Evolutionary conservation across 2,797 vertebrate species (phyloP).

Genomic region (Ctenopoma kingsleyae): DNA sequence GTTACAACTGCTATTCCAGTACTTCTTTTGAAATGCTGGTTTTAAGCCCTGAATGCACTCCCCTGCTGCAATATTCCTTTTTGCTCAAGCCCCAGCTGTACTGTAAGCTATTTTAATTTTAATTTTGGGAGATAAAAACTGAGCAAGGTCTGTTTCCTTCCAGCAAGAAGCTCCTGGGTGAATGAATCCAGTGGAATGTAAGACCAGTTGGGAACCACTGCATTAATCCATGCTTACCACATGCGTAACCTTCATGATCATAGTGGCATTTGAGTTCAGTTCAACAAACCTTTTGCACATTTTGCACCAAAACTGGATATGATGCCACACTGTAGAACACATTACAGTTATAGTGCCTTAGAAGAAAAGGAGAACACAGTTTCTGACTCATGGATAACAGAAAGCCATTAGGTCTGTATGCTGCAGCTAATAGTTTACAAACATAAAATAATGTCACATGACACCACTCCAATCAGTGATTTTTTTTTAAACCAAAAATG

Average conservation of each 20-base stretch:
- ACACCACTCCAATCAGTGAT: neutral
- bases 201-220: conserved; percentile 29
- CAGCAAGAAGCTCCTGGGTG: neutral
- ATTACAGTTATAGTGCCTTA: neutral
- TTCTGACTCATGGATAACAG: neutral
- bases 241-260: neutral
- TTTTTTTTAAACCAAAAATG: neutral
- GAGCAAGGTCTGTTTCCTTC: neutral
- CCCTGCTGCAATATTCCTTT: too few species aligned
- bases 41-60: too few species aligned
- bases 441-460: neutral
- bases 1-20: neutral
- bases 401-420: neutral
- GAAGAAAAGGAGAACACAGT: neutral
- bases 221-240: conserved; percentile 11
- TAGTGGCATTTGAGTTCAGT: conserved; percentile 17
- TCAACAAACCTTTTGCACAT: conserved; percentile 1
- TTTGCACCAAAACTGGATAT: conserved; percentile 18
- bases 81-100: neutral
- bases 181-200: neutral
- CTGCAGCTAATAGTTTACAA: neutral
- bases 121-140: neutral
- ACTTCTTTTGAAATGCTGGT: neutral
- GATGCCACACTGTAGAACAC: neutral
- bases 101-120: neutral